Conservation (phyloP, 2,113 vertebrate genomes). For the Rhabdornis inornatus region DNA sequence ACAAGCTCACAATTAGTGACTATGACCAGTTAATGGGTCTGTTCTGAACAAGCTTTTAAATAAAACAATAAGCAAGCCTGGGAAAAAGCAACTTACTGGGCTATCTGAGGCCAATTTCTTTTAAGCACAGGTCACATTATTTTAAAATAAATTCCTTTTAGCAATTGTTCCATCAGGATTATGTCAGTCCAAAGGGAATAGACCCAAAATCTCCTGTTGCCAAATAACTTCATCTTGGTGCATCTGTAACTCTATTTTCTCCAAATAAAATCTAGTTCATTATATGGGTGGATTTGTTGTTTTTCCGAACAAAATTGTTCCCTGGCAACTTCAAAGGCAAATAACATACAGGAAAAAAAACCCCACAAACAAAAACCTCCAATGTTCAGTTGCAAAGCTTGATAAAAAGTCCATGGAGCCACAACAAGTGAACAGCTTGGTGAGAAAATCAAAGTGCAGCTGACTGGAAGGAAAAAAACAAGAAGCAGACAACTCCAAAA, state of each 20-base stretch:
- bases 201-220: background rate
- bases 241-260: background rate
- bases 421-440: background rate
- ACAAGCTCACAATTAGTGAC: slow-evolving; percentile 17
- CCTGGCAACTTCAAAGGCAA: background rate
- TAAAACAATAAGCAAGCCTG: background rate
- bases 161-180: background rate
- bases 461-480: background rate
- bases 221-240: background rate
- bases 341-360: background rate
- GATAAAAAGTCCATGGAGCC: background rate
- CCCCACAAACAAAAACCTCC: background rate
- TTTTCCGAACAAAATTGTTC: background rate
- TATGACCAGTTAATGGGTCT: background rate
- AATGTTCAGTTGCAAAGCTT: background rate
- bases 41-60: slow-evolving; percentile 11
- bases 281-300: background rate
- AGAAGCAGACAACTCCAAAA: background rate
- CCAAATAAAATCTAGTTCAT: background rate
- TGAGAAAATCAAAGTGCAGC: background rate
- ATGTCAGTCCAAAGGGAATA: background rate
- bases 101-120: background rate
- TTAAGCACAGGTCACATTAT: background rate
- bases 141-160: slow-evolving; percentile 16
- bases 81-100: background rate